Percentiles rank a stretch among this genome's conserved stretches.
Evolutionary conservation across 2,797 vertebrate species (phyloP).

Genomic region (Furcifer pardalis): DNA sequence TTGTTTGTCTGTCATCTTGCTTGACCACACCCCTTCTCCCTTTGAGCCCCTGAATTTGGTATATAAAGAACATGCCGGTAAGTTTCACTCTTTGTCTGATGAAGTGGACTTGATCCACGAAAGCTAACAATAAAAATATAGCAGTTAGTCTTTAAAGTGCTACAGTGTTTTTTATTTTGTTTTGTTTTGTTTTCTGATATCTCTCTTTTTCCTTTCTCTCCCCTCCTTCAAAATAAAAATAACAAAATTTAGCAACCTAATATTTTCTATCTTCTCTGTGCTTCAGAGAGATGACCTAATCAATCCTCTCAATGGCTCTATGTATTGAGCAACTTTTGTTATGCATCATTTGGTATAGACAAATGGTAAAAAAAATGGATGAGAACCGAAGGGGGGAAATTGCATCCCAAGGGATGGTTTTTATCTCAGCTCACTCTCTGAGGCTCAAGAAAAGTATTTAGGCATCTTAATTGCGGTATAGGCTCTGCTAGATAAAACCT

Average conservation of each 20-base stretch:
- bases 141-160: too few species aligned
- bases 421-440: background rate
- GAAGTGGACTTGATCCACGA: too few species aligned
- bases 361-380: background rate
- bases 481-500: background rate
- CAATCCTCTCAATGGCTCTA: constrained; percentile 33
- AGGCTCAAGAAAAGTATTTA: constrained; percentile 3
- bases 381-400: constrained; percentile 24
- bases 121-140: too few species aligned
- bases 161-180: too few species aligned
- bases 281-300: constrained; percentile 54
- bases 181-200: background rate
- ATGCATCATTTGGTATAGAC: constrained; percentile 35
- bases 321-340: constrained; percentile 39
- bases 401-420: constrained; percentile 11
- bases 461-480: background rate
- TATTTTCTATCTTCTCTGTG: constrained; percentile 1
- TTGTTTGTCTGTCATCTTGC: too few species aligned
- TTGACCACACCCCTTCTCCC: too few species aligned
- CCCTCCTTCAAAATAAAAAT: constrained; percentile 45
- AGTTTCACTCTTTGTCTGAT: too few species aligned
- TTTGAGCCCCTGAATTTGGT: too few species aligned
- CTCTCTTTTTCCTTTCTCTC: background rate
- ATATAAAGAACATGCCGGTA: too few species aligned
- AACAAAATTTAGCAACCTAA: constrained; percentile 44